Evolutionary conservation across 2,113 vertebrate genomes (phyloP), one percentile per base, ranked within the genome.

Genomic region (Psilopogon haemacephalus): DNA sequence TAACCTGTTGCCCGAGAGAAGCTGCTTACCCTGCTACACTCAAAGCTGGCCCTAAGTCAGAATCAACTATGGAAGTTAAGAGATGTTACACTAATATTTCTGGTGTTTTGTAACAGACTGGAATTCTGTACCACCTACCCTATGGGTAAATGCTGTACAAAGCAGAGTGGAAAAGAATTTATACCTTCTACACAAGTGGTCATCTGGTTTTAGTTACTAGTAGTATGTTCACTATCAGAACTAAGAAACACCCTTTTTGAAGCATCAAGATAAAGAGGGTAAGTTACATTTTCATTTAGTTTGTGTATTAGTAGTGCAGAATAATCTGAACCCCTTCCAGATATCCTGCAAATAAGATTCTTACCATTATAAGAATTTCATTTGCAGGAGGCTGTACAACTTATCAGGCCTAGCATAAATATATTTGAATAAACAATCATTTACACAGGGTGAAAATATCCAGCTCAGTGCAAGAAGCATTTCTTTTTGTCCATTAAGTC

Each of bases 371-470:
- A 77, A 70, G 38, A 80, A 81, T 48, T 37, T 84, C 60, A 74
- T 83, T 77, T 90, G 58, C 62, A 75, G n/a, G 55, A 91, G 27
- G 20, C 64, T 77, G 40, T 67, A 48, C 44, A 52, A 85, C 19
- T 64, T 62, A 54, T 56, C 48, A 85, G 59, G 33, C 27, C 58
- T 73, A 85, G 69, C 38, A 77, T 28, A 75, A 83, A 94, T 76
- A 55, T 64, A 93, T 89, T 58, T 84, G 77, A 88, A 93, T 79
- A 94, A 72, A 77, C 38, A 94, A 73, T 70, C 42, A 83, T 83
- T 86, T 76, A 59, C 54, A 90, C 13, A 64, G 23, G 37, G 12
- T 76, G 32, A 78, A 84, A 86, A 69, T 58, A 73, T 32, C 73
- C n/a, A 90, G 67, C 40, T 84, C 62, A 37, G 46, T 50, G 48